Evolutionary conservation across 2,797 vertebrate species (phyloP), one percentile per base, ranked within the genome.

Genomic region (Philypnodon macrostomus): DNA sequence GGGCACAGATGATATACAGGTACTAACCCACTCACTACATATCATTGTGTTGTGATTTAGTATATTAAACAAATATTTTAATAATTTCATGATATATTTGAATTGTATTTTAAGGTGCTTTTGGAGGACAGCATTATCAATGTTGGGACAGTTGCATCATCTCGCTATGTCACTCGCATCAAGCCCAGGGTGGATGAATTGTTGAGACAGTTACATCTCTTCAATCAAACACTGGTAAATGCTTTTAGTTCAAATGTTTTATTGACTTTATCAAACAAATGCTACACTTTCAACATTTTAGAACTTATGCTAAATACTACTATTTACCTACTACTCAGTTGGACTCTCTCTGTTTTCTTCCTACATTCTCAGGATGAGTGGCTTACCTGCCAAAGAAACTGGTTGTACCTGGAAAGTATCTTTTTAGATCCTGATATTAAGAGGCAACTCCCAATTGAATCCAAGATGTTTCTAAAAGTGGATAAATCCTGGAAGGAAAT

Each of bases 401-500:
- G 90, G 91, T 78, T 95, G 0, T 93, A 92, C 53, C 79, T 95
- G 15, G 91, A 94, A 78, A 92, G 91, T 63, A 93, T 93, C 73
- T 92, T 95, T 63, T 87, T 83, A 46, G 90, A 90, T 41, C 90
- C 91, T 23, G 91, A 93, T 66, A 92, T 94, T 64, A 88, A 91
- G 68, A 88, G 88, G 31, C 90, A 92, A 70, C 68, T 95, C 26
- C 89, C 92, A 8, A 83, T 84, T 2, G 92, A 95, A 78, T 85
- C 91, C 36, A 93, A 90, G 75, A 91, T 91, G 90, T 95, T 96
- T 74, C 69, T 90, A 44, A 85, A 92, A 59, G 91, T 93, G 51
- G 90, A 92, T 74, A 94, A 91, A 58, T 91, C 90, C 5, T 94
- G 91, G 92, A 95, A 93, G 61, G 86, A 92, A 58, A 87, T 92